Percentiles rank a stretch among this genome's conserved stretches.
Conservation (phyloP, 2,888 invertebrate species). For the Pomacea canaliculata region DNA sequence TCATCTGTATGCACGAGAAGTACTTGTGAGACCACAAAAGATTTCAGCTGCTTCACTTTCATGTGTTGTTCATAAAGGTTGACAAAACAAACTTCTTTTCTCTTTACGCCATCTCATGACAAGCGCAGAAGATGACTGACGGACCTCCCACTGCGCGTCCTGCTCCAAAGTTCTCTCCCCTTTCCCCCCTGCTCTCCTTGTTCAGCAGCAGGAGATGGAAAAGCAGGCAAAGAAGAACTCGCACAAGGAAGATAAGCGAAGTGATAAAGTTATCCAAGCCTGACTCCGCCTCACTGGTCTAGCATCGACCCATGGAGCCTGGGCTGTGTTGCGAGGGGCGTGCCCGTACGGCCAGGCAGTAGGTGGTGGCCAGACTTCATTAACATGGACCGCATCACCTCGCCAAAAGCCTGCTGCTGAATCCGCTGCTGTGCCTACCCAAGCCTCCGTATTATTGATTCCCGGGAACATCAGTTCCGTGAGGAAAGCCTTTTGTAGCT, state of each 20-base stretch:
- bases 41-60: too few relatives aligned
- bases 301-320: constrained; percentile 23
- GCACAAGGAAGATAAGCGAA: constrained; percentile 10
- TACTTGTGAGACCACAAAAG: too few relatives aligned
- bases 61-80: too few relatives aligned
- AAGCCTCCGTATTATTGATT: neutral
- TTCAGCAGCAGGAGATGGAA: neutral
- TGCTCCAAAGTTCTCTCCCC: neutral
- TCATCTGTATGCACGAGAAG: too few relatives aligned
- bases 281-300: constrained; percentile 25
- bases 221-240: neutral
- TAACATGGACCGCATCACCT: constrained; percentile 8
- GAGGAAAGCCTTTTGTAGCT: too few relatives aligned
- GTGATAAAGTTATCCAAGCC: constrained; percentile 13
- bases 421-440: neutral
- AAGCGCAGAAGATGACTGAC: neutral
- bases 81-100: too few relatives aligned
- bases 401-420: neutral
- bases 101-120: too few relatives aligned
- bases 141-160: neutral
- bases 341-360: constrained; percentile 12
- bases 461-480: neutral
- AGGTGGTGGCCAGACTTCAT: constrained; percentile 25
- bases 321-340: constrained; percentile 8
- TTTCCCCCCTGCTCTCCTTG: neutral